These are phyloP conservation scores for Saccopteryx bilineata DNA, from an alignment of 2,113 vertebrate genomes.

Conservation along the genomic window DNA sequence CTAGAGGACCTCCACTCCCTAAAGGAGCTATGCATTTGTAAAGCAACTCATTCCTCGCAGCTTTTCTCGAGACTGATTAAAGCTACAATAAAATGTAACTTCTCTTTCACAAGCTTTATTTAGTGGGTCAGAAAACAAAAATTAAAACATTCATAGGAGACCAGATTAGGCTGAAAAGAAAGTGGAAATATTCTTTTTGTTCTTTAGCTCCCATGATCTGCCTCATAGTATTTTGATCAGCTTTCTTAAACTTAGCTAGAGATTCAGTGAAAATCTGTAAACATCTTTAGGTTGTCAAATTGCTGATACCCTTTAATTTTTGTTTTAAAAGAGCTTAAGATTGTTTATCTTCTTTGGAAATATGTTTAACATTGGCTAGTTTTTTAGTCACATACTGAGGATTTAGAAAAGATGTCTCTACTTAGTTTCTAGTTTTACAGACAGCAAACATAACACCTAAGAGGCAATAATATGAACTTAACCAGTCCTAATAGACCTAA, in stretches of 20 bases:
- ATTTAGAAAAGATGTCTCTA: conserved; percentile 88
- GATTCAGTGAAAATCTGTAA: conserved; percentile 86
- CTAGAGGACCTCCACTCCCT: conserved; percentile 34
- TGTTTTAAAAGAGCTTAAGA: conserved; percentile 91
- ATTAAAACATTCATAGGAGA: conserved; percentile 93
- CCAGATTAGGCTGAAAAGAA: conserved; percentile 90
- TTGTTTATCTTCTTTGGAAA: conserved; percentile 88
- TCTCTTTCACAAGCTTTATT: conserved; percentile 90
- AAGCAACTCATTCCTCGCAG: conserved; percentile 83
- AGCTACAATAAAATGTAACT: conserved; percentile 87
- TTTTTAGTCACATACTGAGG: conserved; percentile 90
- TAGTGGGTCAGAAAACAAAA: conserved; percentile 92
- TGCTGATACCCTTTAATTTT: conserved; percentile 90
- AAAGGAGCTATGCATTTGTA: conserved; percentile 77
- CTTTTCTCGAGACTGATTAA: conserved; percentile 86
- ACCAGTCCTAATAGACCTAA: conserved; percentile 91
- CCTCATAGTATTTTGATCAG: conserved; percentile 88
- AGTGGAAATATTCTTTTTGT: conserved; percentile 86
- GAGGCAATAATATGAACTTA: conserved; percentile 91
- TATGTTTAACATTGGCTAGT: conserved; percentile 91
- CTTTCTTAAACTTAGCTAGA: conserved; percentile 86
- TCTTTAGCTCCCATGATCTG: conserved; percentile 88
- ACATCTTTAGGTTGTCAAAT: conserved; percentile 91
- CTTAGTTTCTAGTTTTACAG: conserved; percentile 90
- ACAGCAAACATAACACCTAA: conserved; percentile 89